Conservation (phyloP, 2,113 vertebrate genomes). For the Rhabdomys dilectus region DNA sequence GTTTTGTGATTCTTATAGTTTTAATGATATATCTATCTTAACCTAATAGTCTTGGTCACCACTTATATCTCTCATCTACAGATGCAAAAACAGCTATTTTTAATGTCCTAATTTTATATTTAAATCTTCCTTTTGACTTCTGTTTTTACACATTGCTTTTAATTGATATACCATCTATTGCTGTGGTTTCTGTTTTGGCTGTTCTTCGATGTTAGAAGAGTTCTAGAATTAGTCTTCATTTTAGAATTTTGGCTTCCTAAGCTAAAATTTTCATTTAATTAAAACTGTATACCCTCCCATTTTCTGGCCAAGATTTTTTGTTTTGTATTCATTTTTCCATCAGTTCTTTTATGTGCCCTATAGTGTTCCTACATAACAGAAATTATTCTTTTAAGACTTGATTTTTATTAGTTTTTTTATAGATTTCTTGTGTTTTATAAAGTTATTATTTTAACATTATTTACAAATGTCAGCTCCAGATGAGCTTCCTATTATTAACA, state of each 20-base stretch:
- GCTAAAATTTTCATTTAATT: too few species aligned
- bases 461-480: not conserved
- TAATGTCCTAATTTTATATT: too few species aligned
- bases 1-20: too few species aligned
- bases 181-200: too few species aligned
- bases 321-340: constrained; percentile 24
- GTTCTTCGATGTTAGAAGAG: too few species aligned
- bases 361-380: too few species aligned
- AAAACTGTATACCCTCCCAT: not conserved
- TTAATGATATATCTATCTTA: too few species aligned
- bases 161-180: too few species aligned
- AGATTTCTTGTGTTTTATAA: not conserved
- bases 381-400: not conserved
- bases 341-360: not conserved
- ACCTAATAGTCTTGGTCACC: not conserved
- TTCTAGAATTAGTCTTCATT: too few species aligned
- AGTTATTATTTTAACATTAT: constrained; percentile 27
- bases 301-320: not conserved
- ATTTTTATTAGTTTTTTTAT: not conserved
- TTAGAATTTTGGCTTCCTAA: too few species aligned
- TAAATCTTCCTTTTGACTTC: too few species aligned
- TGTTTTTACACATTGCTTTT: too few species aligned
- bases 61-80: not conserved
- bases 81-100: not conserved
- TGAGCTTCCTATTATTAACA: not conserved